Base-by-base conservation (phyloP, 2,113 vertebrate species). In the Alligator mississippiensis region DNA sequence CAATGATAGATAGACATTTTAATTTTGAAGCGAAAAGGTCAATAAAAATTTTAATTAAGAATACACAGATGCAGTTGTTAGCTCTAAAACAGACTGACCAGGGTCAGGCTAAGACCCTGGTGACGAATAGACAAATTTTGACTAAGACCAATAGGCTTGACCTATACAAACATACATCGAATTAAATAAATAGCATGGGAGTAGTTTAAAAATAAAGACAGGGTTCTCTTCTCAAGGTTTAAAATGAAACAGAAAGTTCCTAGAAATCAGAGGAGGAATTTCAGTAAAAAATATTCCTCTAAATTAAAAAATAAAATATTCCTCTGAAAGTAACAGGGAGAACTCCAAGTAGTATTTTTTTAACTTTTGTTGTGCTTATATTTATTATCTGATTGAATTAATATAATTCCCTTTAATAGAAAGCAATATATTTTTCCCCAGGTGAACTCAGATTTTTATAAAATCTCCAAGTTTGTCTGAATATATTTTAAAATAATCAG, bases 11-110 rank as follows among this genome's bases (percentile, higher is more conserved):
- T 2, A 66, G 4, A 30, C 30, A 3, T 80, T 21, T n/a, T 28
- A 12, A 78, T 78, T 92, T 91, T 91, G 17, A 28, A n/a, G 24
- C 72, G 18, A 38, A 87, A 62, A 57, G 2, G 84, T 85, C 61
- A 66, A 78, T 86, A 82, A 91, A 72, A 9, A n/a, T 84, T 90
- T 9, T 1, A 88, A 19, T 9, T 34, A 88, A 8, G 21, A 83
- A 2, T 91, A 9, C 4, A 11, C 58, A 16, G 28, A 78, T 66
- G 12, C 60, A 82, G 14, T 14, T 64, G 54, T 17, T 28, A 85
- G 15, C 15, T 85, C 4, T 80, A 57, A 75, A 89, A 5, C n/a
- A 89, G 27, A 62, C 2, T 34, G 25, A 74, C 22, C 38, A 54
- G 5, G 5, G 74, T 80, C 74, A 85, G 77, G 10, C 11, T 5